Evolutionary conservation across 2,797 vertebrate genomes (phyloP).

Genomic region (Gephyroberyx darwinii): DNA sequence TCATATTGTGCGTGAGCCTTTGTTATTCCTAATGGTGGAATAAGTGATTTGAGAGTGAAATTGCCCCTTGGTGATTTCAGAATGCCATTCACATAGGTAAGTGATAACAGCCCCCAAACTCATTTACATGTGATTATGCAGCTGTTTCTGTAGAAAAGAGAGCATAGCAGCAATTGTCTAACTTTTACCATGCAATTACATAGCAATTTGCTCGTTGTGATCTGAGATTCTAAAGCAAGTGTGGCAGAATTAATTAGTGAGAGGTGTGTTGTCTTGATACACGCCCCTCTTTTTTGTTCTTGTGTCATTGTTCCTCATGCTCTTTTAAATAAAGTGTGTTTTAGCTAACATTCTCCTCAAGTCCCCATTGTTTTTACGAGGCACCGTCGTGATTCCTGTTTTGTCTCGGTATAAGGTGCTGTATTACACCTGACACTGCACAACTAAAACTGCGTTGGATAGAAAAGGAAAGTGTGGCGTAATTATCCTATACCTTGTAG

Average conservation of each 20-base stretch:
- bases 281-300: conserved; percentile 42
- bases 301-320: conserved; percentile 22
- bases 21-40: conserved; percentile 68
- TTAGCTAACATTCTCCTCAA: conserved; percentile 30
- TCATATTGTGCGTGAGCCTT: conserved; percentile 42
- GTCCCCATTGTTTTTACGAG: conserved; percentile 33
- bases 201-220: conserved; percentile 76
- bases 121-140: conserved; percentile 83
- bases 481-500: conserved; percentile 64
- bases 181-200: conserved; percentile 81
- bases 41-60: conserved; percentile 73
- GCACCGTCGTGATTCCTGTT: conserved; percentile 33
- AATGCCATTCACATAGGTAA: conserved; percentile 76
- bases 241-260: conserved; percentile 70
- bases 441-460: conserved; percentile 43
- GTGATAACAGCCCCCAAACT: conserved; percentile 70
- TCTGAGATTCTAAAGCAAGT: conserved; percentile 67
- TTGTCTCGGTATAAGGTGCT: conserved; percentile 30
- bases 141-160: conserved; percentile 74
- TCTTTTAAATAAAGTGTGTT: conserved; percentile 44
- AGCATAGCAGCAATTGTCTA: conserved; percentile 74
- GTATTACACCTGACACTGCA: conserved; percentile 35
- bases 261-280: conserved; percentile 50
- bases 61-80: conserved; percentile 67
- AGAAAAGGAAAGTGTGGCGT: conserved; percentile 30